Conservation (phyloP, 2,888 invertebrate genomes). For the Piscicola geometra region DNA sequence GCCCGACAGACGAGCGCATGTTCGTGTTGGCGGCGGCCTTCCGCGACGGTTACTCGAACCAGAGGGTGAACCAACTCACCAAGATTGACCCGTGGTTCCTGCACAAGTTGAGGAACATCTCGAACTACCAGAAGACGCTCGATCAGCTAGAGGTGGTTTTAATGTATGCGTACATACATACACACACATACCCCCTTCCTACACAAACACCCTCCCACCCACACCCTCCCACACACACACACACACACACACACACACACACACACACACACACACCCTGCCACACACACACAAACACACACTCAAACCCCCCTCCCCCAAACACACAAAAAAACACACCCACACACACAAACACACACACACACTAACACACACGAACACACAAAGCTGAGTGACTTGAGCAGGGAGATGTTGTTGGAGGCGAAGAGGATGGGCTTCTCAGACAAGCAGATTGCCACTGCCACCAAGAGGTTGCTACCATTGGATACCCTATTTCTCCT, state of each 20-base stretch:
- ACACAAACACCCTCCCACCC: no score
- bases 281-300: no score
- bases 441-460: conserved; percentile 85
- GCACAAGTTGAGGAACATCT: conserved; percentile 86
- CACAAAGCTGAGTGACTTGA: conserved; percentile 33
- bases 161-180: not conserved
- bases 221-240: no score
- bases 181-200: no score
- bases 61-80: conserved; percentile 81
- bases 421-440: conserved; percentile 94
- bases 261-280: no score
- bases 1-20: conserved; percentile 94
- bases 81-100: conserved; percentile 97
- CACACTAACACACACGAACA: no score
- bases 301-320: no score
- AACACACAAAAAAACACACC: no score
- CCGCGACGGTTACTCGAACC: conserved; percentile 69
- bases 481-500: not conserved
- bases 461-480: conserved; percentile 53
- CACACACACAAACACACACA: no score
- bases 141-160: conserved; percentile 57
- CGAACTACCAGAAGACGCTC: conserved; percentile 67
- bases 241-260: no score
- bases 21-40: conserved; percentile 92
- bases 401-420: conserved; percentile 60